Percentiles rank a stretch among this genome's conserved stretches.
Conservation (phyloP, 2,797 vertebrate species). For the Arremon aurantiirostris region DNA sequence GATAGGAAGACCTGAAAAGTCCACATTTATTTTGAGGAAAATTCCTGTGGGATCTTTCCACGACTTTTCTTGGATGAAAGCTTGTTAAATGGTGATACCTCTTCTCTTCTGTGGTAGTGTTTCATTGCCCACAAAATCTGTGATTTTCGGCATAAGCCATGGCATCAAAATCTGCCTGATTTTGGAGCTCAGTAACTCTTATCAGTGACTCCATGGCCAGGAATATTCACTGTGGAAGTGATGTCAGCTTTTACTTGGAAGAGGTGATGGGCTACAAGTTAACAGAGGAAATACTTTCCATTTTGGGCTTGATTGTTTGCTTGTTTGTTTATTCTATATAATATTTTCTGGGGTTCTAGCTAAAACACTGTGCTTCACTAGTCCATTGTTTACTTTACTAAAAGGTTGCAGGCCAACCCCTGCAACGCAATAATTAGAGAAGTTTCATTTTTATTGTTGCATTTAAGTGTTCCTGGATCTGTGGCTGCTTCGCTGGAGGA, state of each 20-base stretch:
- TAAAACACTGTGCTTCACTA: not conserved
- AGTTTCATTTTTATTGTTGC: not conserved
- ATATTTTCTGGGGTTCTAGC: not conserved
- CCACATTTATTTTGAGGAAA: not conserved
- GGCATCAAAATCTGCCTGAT: not conserved
- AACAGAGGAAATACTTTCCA: not conserved
- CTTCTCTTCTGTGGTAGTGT: not conserved
- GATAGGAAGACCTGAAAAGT: not conserved
- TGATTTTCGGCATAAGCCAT: not conserved
- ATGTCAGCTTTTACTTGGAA: not conserved
- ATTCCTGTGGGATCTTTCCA: not conserved
- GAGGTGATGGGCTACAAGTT: not conserved
- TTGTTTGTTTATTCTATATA: constrained; percentile 10
- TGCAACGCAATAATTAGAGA: not conserved
- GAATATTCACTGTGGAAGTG: not conserved
- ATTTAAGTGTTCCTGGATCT: not conserved
- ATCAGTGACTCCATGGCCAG: not conserved
- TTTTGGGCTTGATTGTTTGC: not conserved
- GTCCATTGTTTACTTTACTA: not conserved
- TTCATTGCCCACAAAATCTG: fast-evolving
- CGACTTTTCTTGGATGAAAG: not conserved
- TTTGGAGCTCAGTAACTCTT: not conserved
- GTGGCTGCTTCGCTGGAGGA: not conserved
- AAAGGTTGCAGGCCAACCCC: not conserved
- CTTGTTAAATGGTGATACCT: not conserved